Percentiles rank a stretch among this genome's conserved stretches.
These are phyloP conservation scores for Noturus placidus DNA, from an alignment of 2,113 vertebrate species.

Conservation along the genomic window DNA sequence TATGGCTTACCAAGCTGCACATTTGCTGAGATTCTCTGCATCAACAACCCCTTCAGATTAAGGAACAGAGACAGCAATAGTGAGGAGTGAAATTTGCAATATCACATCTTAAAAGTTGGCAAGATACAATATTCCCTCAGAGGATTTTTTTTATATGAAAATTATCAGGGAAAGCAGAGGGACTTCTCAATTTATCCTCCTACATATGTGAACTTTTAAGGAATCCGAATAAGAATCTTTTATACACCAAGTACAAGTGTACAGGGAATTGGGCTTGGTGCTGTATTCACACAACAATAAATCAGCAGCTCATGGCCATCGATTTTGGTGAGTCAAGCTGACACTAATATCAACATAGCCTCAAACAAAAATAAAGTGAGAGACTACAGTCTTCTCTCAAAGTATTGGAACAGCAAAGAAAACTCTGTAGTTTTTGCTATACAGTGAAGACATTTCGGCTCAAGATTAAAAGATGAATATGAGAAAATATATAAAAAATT, in stretches of 20 bases:
- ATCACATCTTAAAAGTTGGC: neutral
- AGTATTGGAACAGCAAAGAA: too few species aligned
- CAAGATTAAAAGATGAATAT: too few species aligned
- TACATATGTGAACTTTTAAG: neutral
- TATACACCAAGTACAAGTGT: neutral
- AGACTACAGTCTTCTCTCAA: too few species aligned
- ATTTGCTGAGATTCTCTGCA: neutral
- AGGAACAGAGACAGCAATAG: neutral
- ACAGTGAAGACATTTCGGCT: too few species aligned
- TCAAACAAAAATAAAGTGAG: neutral
- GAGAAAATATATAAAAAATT: too few species aligned
- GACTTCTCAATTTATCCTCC: neutral
- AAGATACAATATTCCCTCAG: neutral
- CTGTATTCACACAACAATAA: slow-evolving; percentile 9
- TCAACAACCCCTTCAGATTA: neutral
- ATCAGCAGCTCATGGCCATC: neutral
- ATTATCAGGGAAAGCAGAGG: neutral
- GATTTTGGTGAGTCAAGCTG: neutral
- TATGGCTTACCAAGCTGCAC: neutral
- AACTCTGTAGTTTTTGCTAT: too few species aligned
- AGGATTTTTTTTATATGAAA: neutral
- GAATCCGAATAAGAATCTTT: neutral
- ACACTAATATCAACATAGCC: neutral
- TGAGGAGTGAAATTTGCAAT: neutral
- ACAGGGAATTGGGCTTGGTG: slow-evolving; percentile 7